Evolutionary conservation across 2,113 vertebrate species (phyloP).

Genomic region (Mystacornis crossleyi): DNA sequence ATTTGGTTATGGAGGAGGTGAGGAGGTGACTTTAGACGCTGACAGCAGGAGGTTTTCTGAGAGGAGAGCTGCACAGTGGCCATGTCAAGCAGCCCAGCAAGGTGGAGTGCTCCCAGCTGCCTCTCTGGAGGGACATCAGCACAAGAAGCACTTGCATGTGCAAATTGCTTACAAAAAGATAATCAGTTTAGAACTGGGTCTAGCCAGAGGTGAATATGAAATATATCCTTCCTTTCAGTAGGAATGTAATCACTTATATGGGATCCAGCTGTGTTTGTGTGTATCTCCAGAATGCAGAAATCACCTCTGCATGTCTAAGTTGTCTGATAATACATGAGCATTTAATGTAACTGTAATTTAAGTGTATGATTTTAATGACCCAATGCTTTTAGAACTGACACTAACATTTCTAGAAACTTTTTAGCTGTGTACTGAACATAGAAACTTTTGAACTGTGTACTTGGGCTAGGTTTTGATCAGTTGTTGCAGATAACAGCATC

Average conservation of each 20-base stretch:
- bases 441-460: neutral
- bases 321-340: neutral
- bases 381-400: neutral
- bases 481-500: neutral
- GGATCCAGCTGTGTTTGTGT: neutral
- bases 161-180: neutral
- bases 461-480: neutral
- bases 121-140: neutral
- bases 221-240: neutral
- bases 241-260: neutral
- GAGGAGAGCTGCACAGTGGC: neutral
- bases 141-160: fast-evolving
- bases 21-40: neutral
- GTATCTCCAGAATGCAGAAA: neutral
- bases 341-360: neutral
- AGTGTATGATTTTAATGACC: neutral
- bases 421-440: neutral
- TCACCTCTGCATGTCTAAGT: neutral
- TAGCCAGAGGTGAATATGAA: neutral
- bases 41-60: neutral
- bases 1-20: neutral
- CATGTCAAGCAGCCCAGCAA: neutral
- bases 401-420: neutral
- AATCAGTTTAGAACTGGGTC: neutral
- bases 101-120: neutral